Base-by-base conservation (phyloP, 2,113 vertebrate genomes). In the Oncorhynchus clarkii region DNA sequence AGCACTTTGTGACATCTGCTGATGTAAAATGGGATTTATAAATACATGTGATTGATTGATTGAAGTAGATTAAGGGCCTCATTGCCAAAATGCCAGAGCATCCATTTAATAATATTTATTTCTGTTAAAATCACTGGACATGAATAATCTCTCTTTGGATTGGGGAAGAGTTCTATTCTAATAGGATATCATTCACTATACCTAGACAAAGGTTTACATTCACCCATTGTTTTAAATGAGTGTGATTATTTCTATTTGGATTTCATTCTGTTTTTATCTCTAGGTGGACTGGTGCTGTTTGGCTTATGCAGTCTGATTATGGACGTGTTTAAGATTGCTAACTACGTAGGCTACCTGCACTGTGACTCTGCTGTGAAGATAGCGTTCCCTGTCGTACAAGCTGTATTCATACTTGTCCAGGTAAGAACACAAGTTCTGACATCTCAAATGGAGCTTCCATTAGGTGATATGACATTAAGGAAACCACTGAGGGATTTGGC, bases 281-380 rank as follows among this genome's bases (percentile, higher is more conserved):
- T 88, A 99, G 98, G 94, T 62, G 97, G 97, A 76, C 90, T 99
- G 86, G 91, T 96, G 80, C 85, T 97, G 0, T 99, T 99, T 84
- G 97, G 94, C 39, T 6, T 97, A 78, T 96, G 97, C 85, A 95
- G 95, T 20, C 85, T 98, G 2, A 83, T 98, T 80, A 97, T 99
- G 95, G 97, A 98, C 22, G 90, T 96, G 85, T 97, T 99, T 89
- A 98, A 98, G 90, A 95, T 95, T 4, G 94, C 93, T 12, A 95
- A 94, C 90, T 97, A 96, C 16, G 93, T 93, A 1, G 97, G 96
- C 77, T 95, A 94, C 88, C 87, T 91, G 2, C 94, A 95, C 79
- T 98, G 96, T 67, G 93, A 95, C 12, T 95, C 95, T 1, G 92
- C 90, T 3, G 92, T 97, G 80, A 96, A 96, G 84, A 95, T 98